Conservation (phyloP, 2,888 invertebrate species). For the Bhutanitis thaidina region DNA sequence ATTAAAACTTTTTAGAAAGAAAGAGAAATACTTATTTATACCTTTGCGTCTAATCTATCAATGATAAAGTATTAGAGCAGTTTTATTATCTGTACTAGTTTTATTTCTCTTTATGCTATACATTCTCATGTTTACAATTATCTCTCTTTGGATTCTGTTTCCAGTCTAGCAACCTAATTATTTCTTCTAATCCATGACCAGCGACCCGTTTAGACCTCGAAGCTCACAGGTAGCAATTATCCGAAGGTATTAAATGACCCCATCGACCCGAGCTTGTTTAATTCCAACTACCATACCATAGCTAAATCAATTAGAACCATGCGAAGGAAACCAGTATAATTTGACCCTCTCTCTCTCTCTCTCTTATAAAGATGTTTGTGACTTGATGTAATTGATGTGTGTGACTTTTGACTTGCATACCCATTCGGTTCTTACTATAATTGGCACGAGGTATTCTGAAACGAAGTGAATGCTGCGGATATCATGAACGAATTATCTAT, state of each 20-base stretch:
- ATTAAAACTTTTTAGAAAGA: no score
- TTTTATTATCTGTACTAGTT: no score
- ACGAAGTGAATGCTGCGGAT: no score
- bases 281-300: slow-evolving; percentile 37
- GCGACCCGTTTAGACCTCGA: slow-evolving; percentile 19
- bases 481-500: no score
- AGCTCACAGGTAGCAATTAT: slow-evolving; percentile 41
- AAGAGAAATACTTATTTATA: no score
- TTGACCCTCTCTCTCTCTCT: slow-evolving; percentile 1
- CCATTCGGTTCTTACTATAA: background rate
- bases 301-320: slow-evolving; percentile 29
- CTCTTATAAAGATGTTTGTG: no score
- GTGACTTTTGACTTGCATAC: background rate
- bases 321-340: slow-evolving; percentile 12
- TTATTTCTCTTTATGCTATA: no score
- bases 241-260: slow-evolving; percentile 48
- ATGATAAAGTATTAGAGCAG: no score
- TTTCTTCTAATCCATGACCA: slow-evolving; percentile 8
- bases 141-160: no score
- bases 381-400: no score
- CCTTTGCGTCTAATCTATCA: no score
- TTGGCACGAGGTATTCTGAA: background rate
- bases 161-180: slow-evolving; percentile 1
- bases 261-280: slow-evolving; percentile 45
- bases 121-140: no score